Evolutionary conservation across 1,140 invertebrate species (phyloP).

Genomic region (Drosophila bocqueti): DNA sequence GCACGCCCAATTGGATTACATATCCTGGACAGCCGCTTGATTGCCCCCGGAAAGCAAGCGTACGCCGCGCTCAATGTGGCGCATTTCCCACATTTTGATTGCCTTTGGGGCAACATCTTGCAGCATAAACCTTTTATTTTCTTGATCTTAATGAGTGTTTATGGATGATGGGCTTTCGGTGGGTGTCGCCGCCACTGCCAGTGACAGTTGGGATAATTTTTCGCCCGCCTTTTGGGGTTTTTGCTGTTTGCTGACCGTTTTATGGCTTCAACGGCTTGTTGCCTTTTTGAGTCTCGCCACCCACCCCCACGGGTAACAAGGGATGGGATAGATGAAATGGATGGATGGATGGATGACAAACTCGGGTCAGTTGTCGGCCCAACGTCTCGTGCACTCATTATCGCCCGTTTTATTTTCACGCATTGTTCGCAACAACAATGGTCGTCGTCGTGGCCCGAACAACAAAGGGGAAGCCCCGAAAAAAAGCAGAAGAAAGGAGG

Average conservation of each 20-base stretch:
- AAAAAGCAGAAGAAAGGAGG: not conserved
- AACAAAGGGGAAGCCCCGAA: conserved; percentile 27
- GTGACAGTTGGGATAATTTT: conserved; percentile 47
- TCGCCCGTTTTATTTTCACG: conserved; percentile 71
- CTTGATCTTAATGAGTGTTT: conserved; percentile 35
- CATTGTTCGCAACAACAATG: conserved; percentile 57
- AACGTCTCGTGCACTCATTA: conserved; percentile 65
- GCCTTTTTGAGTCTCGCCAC: conserved; percentile 56
- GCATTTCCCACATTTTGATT: conserved; percentile 28
- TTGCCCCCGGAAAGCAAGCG: not conserved
- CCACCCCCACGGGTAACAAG: not conserved
- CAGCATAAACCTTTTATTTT: conserved; percentile 29
- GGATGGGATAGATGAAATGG: conserved; percentile 1
- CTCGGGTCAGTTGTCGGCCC: conserved; percentile 15
- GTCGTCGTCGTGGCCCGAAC: not conserved
- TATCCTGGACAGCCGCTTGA: conserved; percentile 7
- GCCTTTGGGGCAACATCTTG: conserved; percentile 22
- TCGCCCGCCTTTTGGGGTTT: conserved; percentile 23
- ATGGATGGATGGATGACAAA: conserved; percentile 54
- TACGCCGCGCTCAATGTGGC: conserved; percentile 4
- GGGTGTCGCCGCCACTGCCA: conserved; percentile 13
- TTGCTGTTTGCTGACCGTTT: conserved; percentile 50
- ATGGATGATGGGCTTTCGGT: conserved; percentile 7
- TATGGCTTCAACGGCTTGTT: conserved; percentile 72
- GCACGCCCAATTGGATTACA: conserved; percentile 2